phyloP scores from a whole-genome alignment of 2,888 invertebrate species.

The Pilophorus perplexus region DNA sequence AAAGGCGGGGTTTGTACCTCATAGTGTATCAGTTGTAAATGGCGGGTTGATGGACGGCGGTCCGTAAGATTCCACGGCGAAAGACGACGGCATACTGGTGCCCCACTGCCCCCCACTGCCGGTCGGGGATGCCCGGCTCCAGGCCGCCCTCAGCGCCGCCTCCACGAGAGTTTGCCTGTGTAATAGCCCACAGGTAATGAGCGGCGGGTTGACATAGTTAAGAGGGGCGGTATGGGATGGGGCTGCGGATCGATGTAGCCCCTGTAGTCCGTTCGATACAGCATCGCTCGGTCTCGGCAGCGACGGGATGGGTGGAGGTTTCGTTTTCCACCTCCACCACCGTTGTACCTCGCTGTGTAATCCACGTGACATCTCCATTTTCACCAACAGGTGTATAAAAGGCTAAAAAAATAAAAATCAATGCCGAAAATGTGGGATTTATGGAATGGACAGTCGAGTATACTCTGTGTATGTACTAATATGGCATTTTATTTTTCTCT shows the following conservation, averaged over 20 bases:
- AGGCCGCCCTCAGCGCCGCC: neutral
- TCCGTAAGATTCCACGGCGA: neutral
- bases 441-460: too few relatives aligned
- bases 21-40: neutral
- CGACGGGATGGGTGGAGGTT: neutral
- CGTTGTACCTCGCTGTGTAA: neutral
- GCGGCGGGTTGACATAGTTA: conserved; percentile 11
- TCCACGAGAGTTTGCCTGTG: conserved; percentile 12
- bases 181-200: conserved; percentile 23
- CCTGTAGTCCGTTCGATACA: conserved; percentile 8
- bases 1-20: conserved; percentile 5
- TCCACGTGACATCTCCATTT: neutral
- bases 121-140: too few relatives aligned
- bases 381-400: neutral
- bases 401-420: too few relatives aligned
- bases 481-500: too few relatives aligned
- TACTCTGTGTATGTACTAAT: too few relatives aligned
- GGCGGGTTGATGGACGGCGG: conserved; percentile 1
- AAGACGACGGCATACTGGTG: conserved; percentile 19
- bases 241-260: neutral
- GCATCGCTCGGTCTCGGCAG: neutral
- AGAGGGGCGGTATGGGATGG: neutral
- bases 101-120: conserved; percentile 17
- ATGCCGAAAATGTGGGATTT: too few relatives aligned
- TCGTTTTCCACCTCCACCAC: neutral